Base-by-base conservation (phyloP, 2,888 invertebrate genomes). In the Scaeva pyrastri region DNA sequence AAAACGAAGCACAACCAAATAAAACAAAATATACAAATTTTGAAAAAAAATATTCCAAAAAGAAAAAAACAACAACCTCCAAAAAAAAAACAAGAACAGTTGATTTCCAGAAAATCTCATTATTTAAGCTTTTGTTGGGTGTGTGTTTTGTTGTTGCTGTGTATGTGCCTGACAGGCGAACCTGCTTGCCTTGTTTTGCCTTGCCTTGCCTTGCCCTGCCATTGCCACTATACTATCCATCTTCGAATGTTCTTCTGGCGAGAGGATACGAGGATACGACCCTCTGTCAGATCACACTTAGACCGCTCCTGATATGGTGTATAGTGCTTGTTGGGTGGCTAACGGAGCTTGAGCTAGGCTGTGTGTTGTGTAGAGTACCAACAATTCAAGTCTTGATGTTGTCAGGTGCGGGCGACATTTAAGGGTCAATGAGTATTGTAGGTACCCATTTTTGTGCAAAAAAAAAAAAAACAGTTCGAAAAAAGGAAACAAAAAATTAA, bases 81-180 rank as follows among this genome's bases (percentile, higher is more conserved):
- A 60, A 87, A 81, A 77, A 39, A 50, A 50, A 73, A 82, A 74
- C 68, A 83, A 87, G 83, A 87, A 87, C 79, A 83, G 83, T 78
- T 87, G 87, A 83, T 87, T 88, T 88, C 88, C 90, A 90, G 89
- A 89, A 91, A 91, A 91, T 91, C 91, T 91, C 91, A 91, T 91
- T 91, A 91, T 90, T 91, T 90, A 80, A 78, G 80, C 88, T 86
- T 80, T 88, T 79, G 75, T 82, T 79, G 76, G 60, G 41, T 83
- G 72, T 78, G 77, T 86, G 86, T 71, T 75, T n/a, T n/a, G n/a
- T n/a, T n/a, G n/a, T n/a, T 75, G 81, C 48, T 74, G 74, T 78
- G 79, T 79, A 39, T 88, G 85, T 88, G 85, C 56, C 72, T 85
- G 79, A 76, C 68, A 77, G 81, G 74, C 82, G 64, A 79, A 84